Base-by-base conservation (phyloP, 2,113 vertebrate species). In the Bagarius yarrelli region DNA sequence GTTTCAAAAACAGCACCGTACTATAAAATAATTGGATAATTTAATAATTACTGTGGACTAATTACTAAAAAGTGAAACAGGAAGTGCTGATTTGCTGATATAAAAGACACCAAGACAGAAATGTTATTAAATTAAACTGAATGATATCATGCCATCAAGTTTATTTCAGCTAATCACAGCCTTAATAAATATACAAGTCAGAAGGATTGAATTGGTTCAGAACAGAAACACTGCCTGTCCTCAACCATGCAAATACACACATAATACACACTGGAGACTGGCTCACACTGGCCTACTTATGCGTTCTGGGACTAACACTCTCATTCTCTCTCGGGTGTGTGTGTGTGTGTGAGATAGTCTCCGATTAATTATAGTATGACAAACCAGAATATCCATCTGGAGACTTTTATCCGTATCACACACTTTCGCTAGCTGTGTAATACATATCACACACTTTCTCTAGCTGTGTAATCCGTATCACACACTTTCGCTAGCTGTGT, bases 201-300 rank as follows among this genome's bases (percentile, higher is more conserved):
- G 44, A 44, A 44, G 34, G 64, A 4, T 11, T 23, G 25, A 30
- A 71, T 71, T 30, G 30, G 25, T 32, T 53, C 30, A 8, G 25
- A 71, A 5, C 16, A 30, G 25, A 27, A 30, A 72, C 18, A 72
- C 30, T 13, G 19, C 50, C 3, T 53, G 25, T 32, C 27, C 47
- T 18, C 27, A 32, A 27, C 40, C 52, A 70, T n/a, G 57, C 75
- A 67, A 50, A 56, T 61, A 59, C 77, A 50, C 56, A 66, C 34
- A 73, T 21, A 71, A 40, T 18, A 71, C 25, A 69, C 73, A 72
- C 32, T 50, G 30, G 52, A 60, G 52, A 55, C 63, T 70, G 76
- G 61, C 50, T 83, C 59, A 56, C 59, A 44, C 64, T 79, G 76
- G 81, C 79, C 76, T 86, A 79, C 78, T 86, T 82, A n/a, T 67